Evolutionary conservation across 2,113 vertebrate genomes (phyloP).

Genomic region (Regulus satrapa): DNA sequence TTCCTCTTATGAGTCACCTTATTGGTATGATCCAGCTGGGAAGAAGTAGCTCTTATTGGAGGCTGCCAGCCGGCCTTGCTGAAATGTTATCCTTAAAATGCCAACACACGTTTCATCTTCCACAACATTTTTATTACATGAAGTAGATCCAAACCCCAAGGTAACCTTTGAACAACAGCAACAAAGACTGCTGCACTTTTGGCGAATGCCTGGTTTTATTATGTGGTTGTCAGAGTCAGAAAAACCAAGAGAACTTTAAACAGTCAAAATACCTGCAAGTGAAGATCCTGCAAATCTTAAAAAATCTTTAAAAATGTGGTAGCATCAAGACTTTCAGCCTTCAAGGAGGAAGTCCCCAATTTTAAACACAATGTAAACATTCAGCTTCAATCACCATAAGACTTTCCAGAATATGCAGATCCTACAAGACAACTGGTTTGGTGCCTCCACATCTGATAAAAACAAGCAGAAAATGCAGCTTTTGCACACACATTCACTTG

Average conservation of each 20-base stretch:
- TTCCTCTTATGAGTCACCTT: background rate
- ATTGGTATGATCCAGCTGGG: background rate
- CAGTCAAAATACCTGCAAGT: background rate
- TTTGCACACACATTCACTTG: background rate
- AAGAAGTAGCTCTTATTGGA: background rate
- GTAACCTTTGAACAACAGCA: background rate
- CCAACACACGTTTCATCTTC: background rate
- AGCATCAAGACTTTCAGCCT: background rate
- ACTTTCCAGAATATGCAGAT: background rate
- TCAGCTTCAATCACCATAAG: background rate
- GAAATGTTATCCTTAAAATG: background rate
- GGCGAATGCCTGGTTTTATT: background rate
- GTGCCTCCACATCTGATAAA: background rate
- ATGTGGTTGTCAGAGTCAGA: background rate
- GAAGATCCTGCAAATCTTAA: background rate
- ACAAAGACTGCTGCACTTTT: background rate
- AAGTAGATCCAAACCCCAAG: background rate
- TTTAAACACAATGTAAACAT: background rate
- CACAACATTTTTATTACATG: background rate
- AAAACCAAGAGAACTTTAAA: background rate
- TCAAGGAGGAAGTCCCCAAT: background rate
- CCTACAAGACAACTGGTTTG: background rate
- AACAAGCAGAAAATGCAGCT: background rate
- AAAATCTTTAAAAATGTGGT: no score
- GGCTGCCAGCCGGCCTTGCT: background rate